Conservation (phyloP, 2,797 vertebrate genomes). For the Macropus fuliginosus region DNA sequence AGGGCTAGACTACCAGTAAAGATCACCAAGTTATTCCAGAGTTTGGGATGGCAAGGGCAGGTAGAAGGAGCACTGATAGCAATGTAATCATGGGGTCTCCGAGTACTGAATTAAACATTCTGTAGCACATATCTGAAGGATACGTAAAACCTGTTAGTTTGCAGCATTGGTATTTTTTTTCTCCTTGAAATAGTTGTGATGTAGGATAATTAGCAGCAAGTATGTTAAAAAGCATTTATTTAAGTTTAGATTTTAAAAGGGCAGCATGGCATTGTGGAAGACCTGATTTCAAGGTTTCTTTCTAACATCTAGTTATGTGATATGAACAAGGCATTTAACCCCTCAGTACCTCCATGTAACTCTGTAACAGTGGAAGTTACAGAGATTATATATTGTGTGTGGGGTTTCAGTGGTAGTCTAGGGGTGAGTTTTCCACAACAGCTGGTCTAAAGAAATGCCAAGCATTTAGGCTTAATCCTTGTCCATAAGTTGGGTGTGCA, state of each 20-base stretch:
- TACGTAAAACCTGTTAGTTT: background rate
- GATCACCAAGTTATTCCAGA: background rate
- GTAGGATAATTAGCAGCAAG: background rate
- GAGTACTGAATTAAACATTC: background rate
- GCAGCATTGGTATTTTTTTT: slow-evolving; percentile 7
- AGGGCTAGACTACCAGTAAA: background rate
- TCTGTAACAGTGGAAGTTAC: background rate
- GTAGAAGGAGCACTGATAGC: background rate
- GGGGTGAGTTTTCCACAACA: background rate
- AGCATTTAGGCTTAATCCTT: background rate
- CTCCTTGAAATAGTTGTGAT: background rate
- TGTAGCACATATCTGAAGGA: background rate
- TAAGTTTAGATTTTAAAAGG: background rate
- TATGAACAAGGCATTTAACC: background rate
- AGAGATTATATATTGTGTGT: background rate
- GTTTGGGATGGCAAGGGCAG: background rate
- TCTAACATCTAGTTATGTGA: background rate
- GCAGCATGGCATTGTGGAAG: background rate
- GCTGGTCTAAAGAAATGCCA: background rate
- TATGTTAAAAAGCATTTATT: background rate
- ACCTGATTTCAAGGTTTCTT: background rate
- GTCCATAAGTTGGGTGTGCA: background rate
- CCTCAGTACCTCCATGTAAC: background rate
- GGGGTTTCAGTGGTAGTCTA: background rate
- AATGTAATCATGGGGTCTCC: background rate